Evolutionary conservation across 2,888 invertebrate species (phyloP).

Genomic region (Hyppa rectilinea): DNA sequence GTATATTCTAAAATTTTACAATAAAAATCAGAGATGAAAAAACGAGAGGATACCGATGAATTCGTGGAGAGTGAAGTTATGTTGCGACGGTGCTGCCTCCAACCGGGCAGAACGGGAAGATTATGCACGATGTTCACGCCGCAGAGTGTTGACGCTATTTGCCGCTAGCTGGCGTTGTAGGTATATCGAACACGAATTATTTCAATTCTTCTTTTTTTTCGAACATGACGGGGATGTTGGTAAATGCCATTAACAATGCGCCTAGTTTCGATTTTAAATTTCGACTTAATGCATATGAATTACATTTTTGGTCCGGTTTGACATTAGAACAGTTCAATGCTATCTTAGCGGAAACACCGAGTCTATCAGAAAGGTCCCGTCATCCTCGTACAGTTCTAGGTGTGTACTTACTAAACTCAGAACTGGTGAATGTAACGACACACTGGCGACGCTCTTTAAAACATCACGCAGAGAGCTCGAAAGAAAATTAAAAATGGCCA

Average conservation of each 20-base stretch:
- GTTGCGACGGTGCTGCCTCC: no score
- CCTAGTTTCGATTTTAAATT: conserved; percentile 40
- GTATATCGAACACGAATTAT: conserved; percentile 1
- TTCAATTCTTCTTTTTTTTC: conserved; percentile 40
- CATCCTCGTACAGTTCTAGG: conserved; percentile 33
- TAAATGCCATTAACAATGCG: conserved; percentile 32
- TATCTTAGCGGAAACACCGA: conserved; percentile 30
- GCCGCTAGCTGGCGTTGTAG: conserved; percentile 21
- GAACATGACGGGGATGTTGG: conserved; percentile 21
- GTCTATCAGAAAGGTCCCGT: conserved; percentile 29
- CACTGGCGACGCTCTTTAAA: conserved; percentile 6
- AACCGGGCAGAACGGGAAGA: no score
- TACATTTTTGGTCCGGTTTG: conserved; percentile 31
- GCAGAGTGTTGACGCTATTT: no score
- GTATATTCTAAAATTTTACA: no score
- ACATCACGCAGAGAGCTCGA: neutral
- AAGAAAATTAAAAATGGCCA: conserved; percentile 11
- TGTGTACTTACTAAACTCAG: conserved; percentile 1
- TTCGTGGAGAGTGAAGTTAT: no score
- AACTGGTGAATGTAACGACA: conserved; percentile 8
- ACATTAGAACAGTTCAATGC: conserved; percentile 32
- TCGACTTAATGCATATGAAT: conserved; percentile 24
- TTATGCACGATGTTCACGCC: no score
- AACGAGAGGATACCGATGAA: no score
- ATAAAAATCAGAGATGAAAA: no score